Conservation (phyloP, 2,113 vertebrate species). For the Aldabrachelys gigantea region DNA sequence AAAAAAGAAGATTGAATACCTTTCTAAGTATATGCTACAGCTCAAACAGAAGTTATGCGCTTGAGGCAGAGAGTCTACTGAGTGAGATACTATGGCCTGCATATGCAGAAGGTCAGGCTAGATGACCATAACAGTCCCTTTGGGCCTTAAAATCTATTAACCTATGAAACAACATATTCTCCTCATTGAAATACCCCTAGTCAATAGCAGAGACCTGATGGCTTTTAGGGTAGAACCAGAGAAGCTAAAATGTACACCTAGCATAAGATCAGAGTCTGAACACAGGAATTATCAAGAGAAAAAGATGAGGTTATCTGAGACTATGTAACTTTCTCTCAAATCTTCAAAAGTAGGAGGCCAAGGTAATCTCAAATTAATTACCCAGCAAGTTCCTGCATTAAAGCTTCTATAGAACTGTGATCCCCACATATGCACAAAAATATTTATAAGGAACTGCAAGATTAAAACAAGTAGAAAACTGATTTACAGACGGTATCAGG, state of each 20-base stretch:
- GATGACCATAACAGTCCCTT: background rate
- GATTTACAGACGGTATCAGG: background rate
- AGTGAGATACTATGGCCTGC: background rate
- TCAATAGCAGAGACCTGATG: background rate
- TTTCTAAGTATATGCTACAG: background rate
- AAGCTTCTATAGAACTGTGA: background rate
- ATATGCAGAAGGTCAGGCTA: background rate
- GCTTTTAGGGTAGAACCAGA: background rate
- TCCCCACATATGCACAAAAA: background rate
- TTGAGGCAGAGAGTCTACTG: background rate
- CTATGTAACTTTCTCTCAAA: background rate
- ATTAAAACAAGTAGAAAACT: background rate
- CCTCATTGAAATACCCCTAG: background rate
- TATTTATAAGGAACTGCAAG: accelerated
- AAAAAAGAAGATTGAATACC: background rate
- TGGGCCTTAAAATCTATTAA: background rate
- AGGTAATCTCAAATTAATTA: background rate
- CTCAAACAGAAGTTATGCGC: background rate
- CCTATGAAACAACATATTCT: background rate
- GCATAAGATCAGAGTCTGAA: background rate
- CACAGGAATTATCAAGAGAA: background rate
- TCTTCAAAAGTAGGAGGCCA: background rate
- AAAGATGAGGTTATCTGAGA: background rate
- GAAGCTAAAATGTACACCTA: background rate
- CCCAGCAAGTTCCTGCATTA: background rate